A percentile compares a stretch with the other conserved stretches of the same genome.
Evolutionary conservation across 2,797 vertebrate genomes (phyloP).

Genomic region (Thaleichthys pacificus): DNA sequence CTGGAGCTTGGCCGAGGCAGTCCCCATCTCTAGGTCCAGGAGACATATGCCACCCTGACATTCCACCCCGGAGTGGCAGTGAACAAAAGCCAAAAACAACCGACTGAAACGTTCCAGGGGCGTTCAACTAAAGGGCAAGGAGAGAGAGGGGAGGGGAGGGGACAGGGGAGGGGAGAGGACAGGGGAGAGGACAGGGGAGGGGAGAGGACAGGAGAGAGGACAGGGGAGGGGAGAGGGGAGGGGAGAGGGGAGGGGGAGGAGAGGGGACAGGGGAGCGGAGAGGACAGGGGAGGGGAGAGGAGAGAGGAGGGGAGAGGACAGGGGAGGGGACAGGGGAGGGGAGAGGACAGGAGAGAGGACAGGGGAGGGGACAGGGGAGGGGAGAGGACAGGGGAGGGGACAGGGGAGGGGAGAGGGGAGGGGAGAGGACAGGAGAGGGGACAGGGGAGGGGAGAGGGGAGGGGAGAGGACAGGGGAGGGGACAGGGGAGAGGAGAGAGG

Average conservation of each 20-base stretch:
- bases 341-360: not conserved
- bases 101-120: slow-evolving; percentile 28
- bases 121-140: slow-evolving; percentile 28
- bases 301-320: not conserved
- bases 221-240: too few species aligned
- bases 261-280: not conserved
- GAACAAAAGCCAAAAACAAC: slow-evolving; percentile 36
- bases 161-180: not conserved
- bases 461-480: not conserved
- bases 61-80: slow-evolving; percentile 34
- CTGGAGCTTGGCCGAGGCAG: slow-evolving; percentile 31
- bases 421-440: not conserved
- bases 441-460: not conserved
- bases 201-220: too few species aligned
- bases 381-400: not conserved
- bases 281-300: too few species aligned
- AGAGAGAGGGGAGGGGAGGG: slow-evolving; percentile 2
- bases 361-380: too few species aligned
- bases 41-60: slow-evolving; percentile 31
- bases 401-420: not conserved
- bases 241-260: too few species aligned
- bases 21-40: slow-evolving; percentile 7
- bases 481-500: not conserved
- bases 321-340: not conserved
- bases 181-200: not conserved